These are phyloP conservation scores for Hippasteria phrygiana DNA, from an alignment of 53 echinoderm and acorn worm species.

Conservation along the genomic window DNA sequence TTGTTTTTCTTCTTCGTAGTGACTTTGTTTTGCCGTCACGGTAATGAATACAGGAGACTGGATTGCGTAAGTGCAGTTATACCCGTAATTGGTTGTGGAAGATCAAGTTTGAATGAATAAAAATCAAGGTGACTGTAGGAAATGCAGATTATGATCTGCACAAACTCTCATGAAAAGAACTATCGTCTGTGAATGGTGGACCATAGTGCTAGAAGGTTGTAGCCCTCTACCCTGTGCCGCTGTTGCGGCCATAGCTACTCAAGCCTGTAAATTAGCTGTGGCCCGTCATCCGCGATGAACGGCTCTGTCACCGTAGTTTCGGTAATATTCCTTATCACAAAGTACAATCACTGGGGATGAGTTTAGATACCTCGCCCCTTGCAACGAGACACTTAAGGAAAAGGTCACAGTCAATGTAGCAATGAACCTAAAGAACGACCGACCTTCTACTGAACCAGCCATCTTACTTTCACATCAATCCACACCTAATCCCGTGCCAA, in stretches of 20 bases:
- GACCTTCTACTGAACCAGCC: constrained; percentile 1
- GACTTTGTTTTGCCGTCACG: too few relatives aligned
- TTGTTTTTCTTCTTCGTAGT: too few relatives aligned
- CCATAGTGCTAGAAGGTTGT: too few relatives aligned
- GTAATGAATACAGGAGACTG: too few relatives aligned
- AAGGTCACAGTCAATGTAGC: constrained; percentile 33
- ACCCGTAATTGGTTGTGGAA: too few relatives aligned
- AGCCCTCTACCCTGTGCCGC: background rate
- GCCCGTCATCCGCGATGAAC: background rate
- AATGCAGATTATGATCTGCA: too few relatives aligned
- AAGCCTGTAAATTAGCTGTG: background rate
- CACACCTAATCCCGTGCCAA: constrained; percentile 3
- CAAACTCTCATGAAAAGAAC: too few relatives aligned
- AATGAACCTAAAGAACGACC: constrained; percentile 55
- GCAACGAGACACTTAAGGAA: background rate
- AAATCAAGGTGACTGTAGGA: too few relatives aligned
- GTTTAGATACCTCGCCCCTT: background rate
- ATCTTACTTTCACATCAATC: constrained; percentile 44
- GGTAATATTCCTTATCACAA: background rate
- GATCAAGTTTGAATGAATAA: too few relatives aligned
- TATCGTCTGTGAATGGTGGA: too few relatives aligned
- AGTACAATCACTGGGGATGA: constrained; percentile 17
- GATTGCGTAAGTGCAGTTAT: too few relatives aligned
- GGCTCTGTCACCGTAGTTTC: background rate
- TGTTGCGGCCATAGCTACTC: background rate